Evolutionary conservation across 1,140 invertebrate species (phyloP), one percentile per base, ranked within the genome.

Genomic region (Bilobella aurantiaca): DNA sequence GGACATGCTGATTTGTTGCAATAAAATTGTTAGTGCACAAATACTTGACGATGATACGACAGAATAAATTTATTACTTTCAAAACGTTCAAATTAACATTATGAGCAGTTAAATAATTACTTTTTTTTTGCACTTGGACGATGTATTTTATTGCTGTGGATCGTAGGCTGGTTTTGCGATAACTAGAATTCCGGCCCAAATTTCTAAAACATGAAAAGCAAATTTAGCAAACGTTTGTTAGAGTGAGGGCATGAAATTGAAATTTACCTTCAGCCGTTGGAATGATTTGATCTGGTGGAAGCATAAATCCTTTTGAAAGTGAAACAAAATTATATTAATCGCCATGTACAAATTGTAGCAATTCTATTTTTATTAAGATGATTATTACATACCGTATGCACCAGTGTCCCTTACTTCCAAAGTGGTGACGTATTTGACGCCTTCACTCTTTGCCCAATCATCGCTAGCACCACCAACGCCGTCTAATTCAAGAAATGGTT

Each of bases 271-370:
- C 27, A 30, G 27, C 16, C 12, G 27, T 59, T 59, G 58, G 58
- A 59, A 59, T 59, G 28, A 59, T 59, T 32, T 59, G 58, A 21
- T 16, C 28, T 3, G 58, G 58, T 32, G 58, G 58, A 21, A 59
- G 28, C 12, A 29, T 16, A 32, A 59, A 59, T 42, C 34, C 34
- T 42, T n/a, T n/a, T n/a, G n/a, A n/a, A n/a, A n/a, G n/a, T n/a
- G n/a, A n/a, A n/a, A n/a, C n/a, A n/a, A n/a, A n/a, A n/a, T n/a
- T n/a, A n/a, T n/a, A n/a, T n/a, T n/a, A n/a, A n/a, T n/a, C n/a
- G n/a, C n/a, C n/a, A n/a, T n/a, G n/a, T n/a, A n/a, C n/a, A n/a
- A n/a, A n/a, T n/a, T n/a, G n/a, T 42, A 18, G 34, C 8, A 42
- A 42, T 42, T 42, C 34, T 18, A 18, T 12, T 18, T 18, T 42